Evolutionary conservation across 2,888 invertebrate species (phyloP).

Genomic region (Ormyrus labotus): DNA sequence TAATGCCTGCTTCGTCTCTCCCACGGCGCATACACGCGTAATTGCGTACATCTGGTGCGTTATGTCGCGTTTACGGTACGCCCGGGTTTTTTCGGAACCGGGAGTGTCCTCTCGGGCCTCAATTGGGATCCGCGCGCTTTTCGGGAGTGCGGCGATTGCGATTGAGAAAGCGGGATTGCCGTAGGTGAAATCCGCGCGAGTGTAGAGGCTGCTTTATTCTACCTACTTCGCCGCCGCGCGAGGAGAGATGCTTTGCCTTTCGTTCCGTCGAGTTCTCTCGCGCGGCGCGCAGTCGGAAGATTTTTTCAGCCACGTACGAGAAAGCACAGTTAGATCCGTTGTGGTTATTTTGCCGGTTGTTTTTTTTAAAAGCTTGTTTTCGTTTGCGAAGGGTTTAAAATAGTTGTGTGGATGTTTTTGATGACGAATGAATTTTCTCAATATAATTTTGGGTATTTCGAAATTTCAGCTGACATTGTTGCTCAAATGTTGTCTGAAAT

Average conservation of each 20-base stretch:
- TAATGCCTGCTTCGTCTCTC: conserved; percentile 8
- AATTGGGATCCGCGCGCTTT: background rate
- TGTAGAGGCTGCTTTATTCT: conserved; percentile 20
- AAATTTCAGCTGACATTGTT: too few relatives aligned
- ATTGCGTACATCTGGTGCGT: conserved; percentile 8
- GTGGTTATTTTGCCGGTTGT: background rate
- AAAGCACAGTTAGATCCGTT: background rate
- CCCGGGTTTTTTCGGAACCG: too few relatives aligned
- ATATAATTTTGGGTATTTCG: too few relatives aligned
- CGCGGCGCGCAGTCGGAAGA: background rate
- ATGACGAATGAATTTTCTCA: too few relatives aligned
- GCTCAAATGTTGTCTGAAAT: too few relatives aligned
- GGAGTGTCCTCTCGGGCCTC: background rate
- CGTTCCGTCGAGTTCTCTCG: background rate
- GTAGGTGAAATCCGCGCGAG: background rate
- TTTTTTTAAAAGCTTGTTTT: too few relatives aligned
- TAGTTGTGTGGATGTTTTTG: too few relatives aligned
- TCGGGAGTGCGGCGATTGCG: background rate
- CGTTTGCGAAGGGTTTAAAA: too few relatives aligned
- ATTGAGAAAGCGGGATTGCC: background rate
- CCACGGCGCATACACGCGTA: background rate
- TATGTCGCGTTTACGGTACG: background rate
- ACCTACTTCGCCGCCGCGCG: conserved; percentile 24
- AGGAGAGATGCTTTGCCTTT: conserved; percentile 7
- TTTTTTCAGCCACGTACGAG: conserved; percentile 7